These are phyloP conservation scores for Eonycteris spelaea DNA, from an alignment of 2,113 vertebrate species.

Conservation along the genomic window DNA sequence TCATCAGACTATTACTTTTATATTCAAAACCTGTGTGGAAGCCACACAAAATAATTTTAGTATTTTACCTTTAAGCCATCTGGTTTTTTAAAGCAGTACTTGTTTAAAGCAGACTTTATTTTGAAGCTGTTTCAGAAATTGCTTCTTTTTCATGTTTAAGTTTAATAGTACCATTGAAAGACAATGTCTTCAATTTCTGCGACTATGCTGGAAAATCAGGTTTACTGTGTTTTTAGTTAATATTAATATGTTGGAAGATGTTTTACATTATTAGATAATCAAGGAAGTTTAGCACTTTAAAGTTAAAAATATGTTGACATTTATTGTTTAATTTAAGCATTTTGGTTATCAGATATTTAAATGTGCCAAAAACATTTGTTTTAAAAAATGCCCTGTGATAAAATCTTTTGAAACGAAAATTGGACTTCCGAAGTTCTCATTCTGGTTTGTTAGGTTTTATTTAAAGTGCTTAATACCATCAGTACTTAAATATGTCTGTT, in stretches of 20 bases:
- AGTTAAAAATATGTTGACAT: constrained; percentile 3
- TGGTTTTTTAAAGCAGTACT: not conserved
- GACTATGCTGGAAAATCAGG: constrained; percentile 11
- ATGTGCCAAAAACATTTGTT: not conserved
- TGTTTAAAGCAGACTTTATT: constrained; percentile 37
- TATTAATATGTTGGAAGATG: not conserved
- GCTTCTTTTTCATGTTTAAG: constrained; percentile 39
- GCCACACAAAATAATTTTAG: not conserved
- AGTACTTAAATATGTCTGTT: not conserved
- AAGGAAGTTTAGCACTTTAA: not conserved
- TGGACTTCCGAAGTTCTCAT: constrained; percentile 15
- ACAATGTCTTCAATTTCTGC: constrained; percentile 19
- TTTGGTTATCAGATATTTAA: constrained; percentile 7
- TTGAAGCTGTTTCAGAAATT: constrained; percentile 41
- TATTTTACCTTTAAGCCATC: constrained; percentile 20
- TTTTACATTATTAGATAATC: not conserved
- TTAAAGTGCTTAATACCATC: not conserved
- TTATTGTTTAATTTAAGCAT: constrained; percentile 20
- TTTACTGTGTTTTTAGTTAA: constrained; percentile 8
- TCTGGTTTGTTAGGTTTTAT: constrained; percentile 32
- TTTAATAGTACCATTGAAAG: not conserved
- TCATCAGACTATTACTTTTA: constrained; percentile 12
- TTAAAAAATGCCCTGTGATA: not conserved
- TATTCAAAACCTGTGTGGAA: constrained; percentile 34
- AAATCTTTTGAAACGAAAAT: constrained; percentile 24